Conservation (phyloP, 2,797 vertebrate species). For the Rhinoraja longicauda region DNA sequence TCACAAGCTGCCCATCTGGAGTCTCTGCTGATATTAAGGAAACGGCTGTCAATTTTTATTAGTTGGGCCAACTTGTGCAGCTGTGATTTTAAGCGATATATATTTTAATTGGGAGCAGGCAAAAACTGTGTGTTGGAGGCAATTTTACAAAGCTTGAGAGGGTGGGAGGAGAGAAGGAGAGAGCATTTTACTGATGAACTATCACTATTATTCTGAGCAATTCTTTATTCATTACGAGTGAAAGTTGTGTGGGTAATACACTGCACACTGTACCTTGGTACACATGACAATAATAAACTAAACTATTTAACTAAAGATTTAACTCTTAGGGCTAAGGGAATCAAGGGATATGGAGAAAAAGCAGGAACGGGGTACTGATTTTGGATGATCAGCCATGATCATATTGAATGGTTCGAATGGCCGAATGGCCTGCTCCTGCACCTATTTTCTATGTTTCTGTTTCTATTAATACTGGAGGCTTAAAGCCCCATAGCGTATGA, state of each 20-base stretch:
- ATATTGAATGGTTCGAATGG: no score
- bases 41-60: slow-evolving; percentile 9
- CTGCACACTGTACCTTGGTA: neutral
- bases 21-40: neutral
- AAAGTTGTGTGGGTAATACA: neutral
- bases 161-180: neutral
- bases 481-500: no score
- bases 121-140: neutral
- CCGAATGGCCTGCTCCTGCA: no score
- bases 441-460: no score
- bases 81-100: slow-evolving; percentile 10
- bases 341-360: no score
- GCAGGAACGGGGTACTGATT: no score
- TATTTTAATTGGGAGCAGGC: neutral
- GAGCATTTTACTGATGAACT: neutral
- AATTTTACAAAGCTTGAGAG: neutral
- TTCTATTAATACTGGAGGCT: neutral
- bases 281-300: no score
- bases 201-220: neutral
- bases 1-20: neutral
- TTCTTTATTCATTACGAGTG: neutral
- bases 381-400: no score
- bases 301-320: no score
- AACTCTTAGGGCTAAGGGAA: no score
- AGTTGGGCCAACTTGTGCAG: slow-evolving; percentile 10